Evolutionary conservation across 2,888 invertebrate genomes (phyloP).

Genomic region (Epistrophe grossulariae): DNA sequence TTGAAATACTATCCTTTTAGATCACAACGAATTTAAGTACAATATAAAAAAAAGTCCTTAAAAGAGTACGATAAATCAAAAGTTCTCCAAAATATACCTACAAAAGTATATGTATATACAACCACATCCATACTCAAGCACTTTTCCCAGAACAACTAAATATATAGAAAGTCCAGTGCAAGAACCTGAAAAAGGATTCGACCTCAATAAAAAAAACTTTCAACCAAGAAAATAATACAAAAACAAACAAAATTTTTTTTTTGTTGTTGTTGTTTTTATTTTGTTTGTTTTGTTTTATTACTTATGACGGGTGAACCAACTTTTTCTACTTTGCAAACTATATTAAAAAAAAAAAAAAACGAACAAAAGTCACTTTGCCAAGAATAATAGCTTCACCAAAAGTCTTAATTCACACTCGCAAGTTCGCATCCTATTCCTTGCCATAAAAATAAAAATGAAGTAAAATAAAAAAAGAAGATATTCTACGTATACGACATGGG

Average conservation of each 20-base stretch:
- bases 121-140: not conserved
- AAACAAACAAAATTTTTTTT: constrained; percentile 14
- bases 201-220: constrained; percentile 24
- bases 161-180: constrained; percentile 1
- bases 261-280: constrained; percentile 6
- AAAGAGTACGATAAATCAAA: constrained; percentile 28
- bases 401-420: constrained; percentile 67
- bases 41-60: constrained; percentile 10
- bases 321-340: constrained; percentile 39
- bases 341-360: constrained; percentile 3
- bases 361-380: constrained; percentile 55
- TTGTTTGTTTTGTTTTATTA: constrained; percentile 49
- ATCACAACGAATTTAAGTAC: not conserved
- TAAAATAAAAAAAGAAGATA: not conserved
- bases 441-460: not conserved
- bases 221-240: not conserved
- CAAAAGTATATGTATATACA: no score
- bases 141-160: not conserved
- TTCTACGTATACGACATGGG: not conserved
- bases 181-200: constrained; percentile 29
- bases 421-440: constrained; percentile 1
- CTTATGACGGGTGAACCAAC: constrained; percentile 65
- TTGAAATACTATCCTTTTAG: not conserved
- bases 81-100: constrained; percentile 12
- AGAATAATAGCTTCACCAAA: constrained; percentile 51